Conservation (phyloP, 2,113 vertebrate species). For the Puma concolor region DNA sequence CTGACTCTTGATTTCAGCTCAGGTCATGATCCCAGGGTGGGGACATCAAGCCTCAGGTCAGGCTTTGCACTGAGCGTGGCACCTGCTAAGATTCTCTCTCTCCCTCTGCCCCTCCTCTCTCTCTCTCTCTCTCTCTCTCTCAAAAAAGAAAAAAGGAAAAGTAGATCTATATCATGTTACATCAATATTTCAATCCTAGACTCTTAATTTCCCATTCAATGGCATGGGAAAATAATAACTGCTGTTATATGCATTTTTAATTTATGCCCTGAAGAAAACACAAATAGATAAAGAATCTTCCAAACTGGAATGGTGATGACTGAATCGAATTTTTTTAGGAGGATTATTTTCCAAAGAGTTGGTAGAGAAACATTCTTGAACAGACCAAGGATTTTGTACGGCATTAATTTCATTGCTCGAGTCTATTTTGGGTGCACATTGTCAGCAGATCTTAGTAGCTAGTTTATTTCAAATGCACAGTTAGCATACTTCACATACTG, state of each 20-base stretch:
- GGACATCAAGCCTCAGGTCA: too few species aligned
- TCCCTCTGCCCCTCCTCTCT: too few species aligned
- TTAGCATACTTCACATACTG: constrained; percentile 76
- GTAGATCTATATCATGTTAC: neutral
- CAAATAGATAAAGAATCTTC: constrained; percentile 59
- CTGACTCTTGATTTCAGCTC: too few species aligned
- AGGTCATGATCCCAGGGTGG: too few species aligned
- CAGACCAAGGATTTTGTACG: constrained; percentile 63
- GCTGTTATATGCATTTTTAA: constrained; percentile 47
- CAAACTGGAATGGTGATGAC: constrained; percentile 62
- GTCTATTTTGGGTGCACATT: constrained; percentile 74
- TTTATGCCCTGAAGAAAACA: constrained; percentile 53
- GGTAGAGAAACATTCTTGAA: constrained; percentile 70
- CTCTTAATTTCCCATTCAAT: constrained; percentile 45
- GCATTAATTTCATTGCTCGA: constrained; percentile 66
- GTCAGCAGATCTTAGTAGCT: constrained; percentile 69
- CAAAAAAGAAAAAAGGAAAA: neutral
- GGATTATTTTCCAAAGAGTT: constrained; percentile 68
- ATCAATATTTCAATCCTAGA: constrained; percentile 15
- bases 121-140: too few species aligned
- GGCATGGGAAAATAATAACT: constrained; percentile 64
- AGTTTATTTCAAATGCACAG: constrained; percentile 77
- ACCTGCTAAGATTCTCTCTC: too few species aligned
- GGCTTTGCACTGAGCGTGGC: too few species aligned
- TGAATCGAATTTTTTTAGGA: constrained; percentile 25